Percentiles rank a stretch among this genome's conserved stretches.
phyloP scores from a whole-genome alignment of 2,113 vertebrate genomes.

The Platysteira castanea region DNA sequence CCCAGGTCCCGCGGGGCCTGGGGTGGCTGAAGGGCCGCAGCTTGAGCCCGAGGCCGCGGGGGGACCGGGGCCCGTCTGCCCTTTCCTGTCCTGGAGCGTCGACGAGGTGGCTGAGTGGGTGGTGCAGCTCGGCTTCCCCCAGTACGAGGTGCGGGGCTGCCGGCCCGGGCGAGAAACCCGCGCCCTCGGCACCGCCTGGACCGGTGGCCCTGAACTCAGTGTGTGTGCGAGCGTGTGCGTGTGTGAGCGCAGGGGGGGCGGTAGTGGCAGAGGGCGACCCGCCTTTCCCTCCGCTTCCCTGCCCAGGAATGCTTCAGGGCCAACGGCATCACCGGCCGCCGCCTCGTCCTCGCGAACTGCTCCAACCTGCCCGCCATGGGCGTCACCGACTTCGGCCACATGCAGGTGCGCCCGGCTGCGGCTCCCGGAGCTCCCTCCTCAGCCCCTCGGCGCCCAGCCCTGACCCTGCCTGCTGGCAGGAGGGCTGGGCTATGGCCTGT shows the following conservation, averaged over 20 bases:
- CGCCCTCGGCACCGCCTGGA: not conserved
- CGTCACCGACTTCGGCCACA: slow-evolving; percentile 85
- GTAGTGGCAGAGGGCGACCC: not conserved
- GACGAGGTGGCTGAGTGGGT: slow-evolving; percentile 73
- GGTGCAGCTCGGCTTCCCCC: slow-evolving; percentile 66
- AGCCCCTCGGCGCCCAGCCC: not conserved
- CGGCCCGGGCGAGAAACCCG: not conserved
- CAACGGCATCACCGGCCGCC: slow-evolving; percentile 84
- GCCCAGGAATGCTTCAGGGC: slow-evolving; percentile 85
- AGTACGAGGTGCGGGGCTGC: slow-evolving; percentile 68
- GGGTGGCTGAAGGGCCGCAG: not conserved
- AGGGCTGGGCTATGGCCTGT: not conserved
- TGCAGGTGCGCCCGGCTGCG: slow-evolving; percentile 75
- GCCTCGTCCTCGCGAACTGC: slow-evolving; percentile 83
- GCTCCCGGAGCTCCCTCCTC: not conserved
- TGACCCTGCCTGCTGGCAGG: fast-evolving
- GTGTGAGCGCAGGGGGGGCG: not conserved
- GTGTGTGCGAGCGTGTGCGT: not conserved
- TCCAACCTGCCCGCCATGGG: slow-evolving; percentile 81
- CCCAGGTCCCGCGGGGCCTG: not conserved
- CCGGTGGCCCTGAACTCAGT: fast-evolving
- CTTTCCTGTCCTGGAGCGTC: slow-evolving; percentile 39
- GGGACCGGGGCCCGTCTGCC: fast-evolving
- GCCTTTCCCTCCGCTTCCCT: not conserved
- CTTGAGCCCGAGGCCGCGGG: not conserved